Evolutionary conservation across 2,888 invertebrate species (phyloP), one percentile per base, ranked within the genome.

Genomic region (Tanaodytes sp.): DNA sequence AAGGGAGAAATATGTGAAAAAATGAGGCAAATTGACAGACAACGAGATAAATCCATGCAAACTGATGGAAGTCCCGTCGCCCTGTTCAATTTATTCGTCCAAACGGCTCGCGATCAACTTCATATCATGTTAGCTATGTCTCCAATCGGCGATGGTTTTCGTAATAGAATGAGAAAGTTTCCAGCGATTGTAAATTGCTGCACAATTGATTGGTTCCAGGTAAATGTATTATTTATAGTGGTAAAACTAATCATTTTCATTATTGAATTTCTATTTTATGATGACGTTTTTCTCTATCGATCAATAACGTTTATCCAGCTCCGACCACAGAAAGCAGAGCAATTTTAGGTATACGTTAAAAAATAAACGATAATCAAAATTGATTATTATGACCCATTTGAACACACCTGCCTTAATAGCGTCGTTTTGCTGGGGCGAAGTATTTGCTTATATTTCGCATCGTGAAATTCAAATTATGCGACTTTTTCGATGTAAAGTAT

Each of bases 131-230:
- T 97, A 46, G 92, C 94, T 0, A 96, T 97, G 95, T 96, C 95
- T 14, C 96, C 92, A 0, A 96, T 96, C 72, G 96, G 96, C 1
- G 94, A 95, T 14, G 90, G 91, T 2, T 91, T 97, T 80, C 88
- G 94, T 23, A 91, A 90, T 66, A 89, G 94, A 52, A 91, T 97
- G 23, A 88, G 96, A 36, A 96, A 95, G 85, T 97, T 97, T 82
- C 97, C 97, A 0, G 92, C 96, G 0, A 89, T 97, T 19, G 94
- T 97, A 55, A 97, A 96, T 84, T 97, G 96, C 82, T 97, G 97
- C 83, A 97, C 96, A 0, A 96, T 97, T 72, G 96, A 97, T 84
- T 97, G 97, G 97, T 94, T 97, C 84, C 95, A 94, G 46, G 65
- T 65, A 59, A 65, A 46, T 11, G 18, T 31, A 62, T 62, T 54